Conservation (phyloP, 2,797 vertebrate species). For the Lerista edwardsae region DNA sequence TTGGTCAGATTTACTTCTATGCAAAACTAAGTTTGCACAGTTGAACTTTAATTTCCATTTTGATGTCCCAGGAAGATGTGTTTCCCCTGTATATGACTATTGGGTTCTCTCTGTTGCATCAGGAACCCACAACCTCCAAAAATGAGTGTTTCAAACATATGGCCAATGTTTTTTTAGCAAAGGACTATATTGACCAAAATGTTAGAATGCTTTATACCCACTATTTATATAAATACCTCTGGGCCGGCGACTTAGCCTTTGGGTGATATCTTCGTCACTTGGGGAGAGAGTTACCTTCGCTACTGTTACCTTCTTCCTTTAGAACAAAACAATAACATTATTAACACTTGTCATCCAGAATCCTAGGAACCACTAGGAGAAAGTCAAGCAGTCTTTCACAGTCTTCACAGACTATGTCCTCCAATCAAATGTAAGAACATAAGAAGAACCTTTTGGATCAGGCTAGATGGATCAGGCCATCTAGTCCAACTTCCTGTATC, state of each 20-base stretch:
- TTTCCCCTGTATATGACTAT: no score
- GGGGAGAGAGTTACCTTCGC: slow-evolving; percentile 78
- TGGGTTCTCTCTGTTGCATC: background rate
- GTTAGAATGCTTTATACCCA: no score
- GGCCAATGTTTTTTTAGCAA: no score
- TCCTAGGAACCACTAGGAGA: background rate
- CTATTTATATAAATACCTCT: slow-evolving; percentile 69
- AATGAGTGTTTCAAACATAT: background rate
- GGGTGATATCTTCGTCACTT: slow-evolving; percentile 77
- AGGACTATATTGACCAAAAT: background rate
- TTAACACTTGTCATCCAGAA: background rate
- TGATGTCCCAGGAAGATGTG: background rate
- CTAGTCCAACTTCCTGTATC: no score
- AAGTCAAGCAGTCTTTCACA: no score
- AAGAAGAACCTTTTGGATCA: no score
- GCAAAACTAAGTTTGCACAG: no score
- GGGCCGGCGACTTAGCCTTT: slow-evolving; percentile 53
- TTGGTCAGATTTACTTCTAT: no score
- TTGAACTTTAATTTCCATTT: background rate
- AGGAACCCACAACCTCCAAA: background rate
- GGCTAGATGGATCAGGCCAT: no score
- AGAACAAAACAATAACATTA: slow-evolving; percentile 14
- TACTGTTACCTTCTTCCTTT: slow-evolving; percentile 65
- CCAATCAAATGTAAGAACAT: background rate
- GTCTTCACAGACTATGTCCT: background rate